Evolutionary conservation across 2,888 invertebrate species (phyloP).

Genomic region (Barypeithes pellucidus): DNA sequence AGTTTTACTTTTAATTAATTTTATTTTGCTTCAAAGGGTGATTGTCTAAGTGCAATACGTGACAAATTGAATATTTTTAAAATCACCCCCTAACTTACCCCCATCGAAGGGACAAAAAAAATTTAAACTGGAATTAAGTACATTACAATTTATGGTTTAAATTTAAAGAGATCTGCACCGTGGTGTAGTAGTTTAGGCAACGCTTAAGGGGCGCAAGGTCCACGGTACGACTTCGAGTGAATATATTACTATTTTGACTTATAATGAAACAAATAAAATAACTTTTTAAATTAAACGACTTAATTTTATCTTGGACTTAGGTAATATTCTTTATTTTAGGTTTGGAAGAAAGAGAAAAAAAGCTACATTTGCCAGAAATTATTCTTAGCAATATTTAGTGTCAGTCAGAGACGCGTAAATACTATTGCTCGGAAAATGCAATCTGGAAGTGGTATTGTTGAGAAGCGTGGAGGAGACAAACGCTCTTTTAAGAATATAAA

Average conservation of each 20-base stretch:
- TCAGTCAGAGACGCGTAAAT: slow-evolving; percentile 32
- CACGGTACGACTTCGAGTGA: no score
- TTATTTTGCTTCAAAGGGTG: not conserved
- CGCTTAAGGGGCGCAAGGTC: not conserved
- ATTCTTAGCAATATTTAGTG: slow-evolving; percentile 36
- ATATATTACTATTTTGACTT: no score
- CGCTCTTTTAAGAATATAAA: slow-evolving; percentile 4
- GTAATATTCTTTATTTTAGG: slow-evolving; percentile 16
- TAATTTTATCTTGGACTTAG: slow-evolving; percentile 10
- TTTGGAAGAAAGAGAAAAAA: slow-evolving; percentile 36
- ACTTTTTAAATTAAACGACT: no score
- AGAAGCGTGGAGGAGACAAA: slow-evolving; percentile 36
- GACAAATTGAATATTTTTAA: slow-evolving; percentile 4
- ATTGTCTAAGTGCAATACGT: slow-evolving; percentile 5
- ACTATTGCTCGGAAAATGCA: slow-evolving; percentile 42
- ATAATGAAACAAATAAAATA: no score
- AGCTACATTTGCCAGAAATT: slow-evolving; percentile 36
- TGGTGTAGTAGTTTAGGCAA: not conserved
- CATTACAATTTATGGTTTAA: not conserved
- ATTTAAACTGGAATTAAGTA: not conserved
- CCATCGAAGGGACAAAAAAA: not conserved
- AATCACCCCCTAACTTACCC: not conserved
- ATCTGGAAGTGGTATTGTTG: slow-evolving; percentile 38
- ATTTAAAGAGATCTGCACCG: slow-evolving; percentile 5
- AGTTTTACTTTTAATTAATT: slow-evolving; percentile 9